phyloP scores from a whole-genome alignment of 2,113 vertebrate species.

The Phrynocephalus versicolor region DNA sequence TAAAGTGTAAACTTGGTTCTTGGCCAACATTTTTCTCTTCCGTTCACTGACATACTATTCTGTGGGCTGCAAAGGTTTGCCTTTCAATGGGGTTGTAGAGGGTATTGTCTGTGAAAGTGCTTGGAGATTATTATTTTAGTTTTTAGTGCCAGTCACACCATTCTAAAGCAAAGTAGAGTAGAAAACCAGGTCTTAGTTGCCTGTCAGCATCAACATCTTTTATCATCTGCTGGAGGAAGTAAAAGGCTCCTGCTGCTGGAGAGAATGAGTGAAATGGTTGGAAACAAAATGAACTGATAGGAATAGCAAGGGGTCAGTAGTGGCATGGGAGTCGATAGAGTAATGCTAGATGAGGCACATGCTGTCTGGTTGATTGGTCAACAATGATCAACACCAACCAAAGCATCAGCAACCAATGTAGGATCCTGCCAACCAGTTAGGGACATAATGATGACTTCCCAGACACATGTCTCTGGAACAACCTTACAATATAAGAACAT shows the following conservation, averaged over 20 bases:
- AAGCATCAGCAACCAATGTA: not conserved
- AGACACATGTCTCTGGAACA: not conserved
- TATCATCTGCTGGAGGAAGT: not conserved
- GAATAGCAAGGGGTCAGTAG: not conserved
- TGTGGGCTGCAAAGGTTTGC: not conserved
- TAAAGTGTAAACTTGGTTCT: conserved; percentile 51
- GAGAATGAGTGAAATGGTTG: not conserved
- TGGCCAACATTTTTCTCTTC: conserved; percentile 44
- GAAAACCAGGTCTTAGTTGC: not conserved
- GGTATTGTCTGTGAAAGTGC: not conserved
- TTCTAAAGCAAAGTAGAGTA: not conserved
- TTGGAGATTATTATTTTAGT: not conserved
- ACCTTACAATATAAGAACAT: too few relatives aligned
- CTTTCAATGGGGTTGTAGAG: not conserved
- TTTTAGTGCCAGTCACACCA: not conserved
- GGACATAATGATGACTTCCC: not conserved
- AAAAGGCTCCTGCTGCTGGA: not conserved
- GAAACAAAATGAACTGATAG: not conserved
- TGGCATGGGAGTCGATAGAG: not conserved
- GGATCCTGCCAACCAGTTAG: not conserved
- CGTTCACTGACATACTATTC: fast-evolving
- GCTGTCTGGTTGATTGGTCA: not conserved
- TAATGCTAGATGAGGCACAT: not conserved
- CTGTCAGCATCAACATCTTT: not conserved
- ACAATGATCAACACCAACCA: not conserved